Conservation (phyloP, 2,888 invertebrate species). For the Sinotaia quadrata region DNA sequence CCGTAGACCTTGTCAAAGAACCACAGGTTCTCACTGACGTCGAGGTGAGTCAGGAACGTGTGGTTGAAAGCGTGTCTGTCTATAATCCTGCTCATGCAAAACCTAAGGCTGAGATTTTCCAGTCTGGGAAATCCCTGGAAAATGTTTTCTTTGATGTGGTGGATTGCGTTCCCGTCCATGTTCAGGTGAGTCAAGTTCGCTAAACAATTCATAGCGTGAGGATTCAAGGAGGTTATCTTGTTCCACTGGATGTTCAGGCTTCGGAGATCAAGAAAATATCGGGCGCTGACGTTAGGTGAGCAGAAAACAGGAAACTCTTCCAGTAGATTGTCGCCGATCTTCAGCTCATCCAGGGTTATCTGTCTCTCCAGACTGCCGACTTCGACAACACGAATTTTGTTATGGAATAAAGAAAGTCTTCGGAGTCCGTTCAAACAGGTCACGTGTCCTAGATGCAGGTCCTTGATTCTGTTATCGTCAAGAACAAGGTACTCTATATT, state of each 20-base stretch:
- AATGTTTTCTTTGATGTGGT: constrained; percentile 9
- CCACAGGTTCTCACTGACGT: constrained; percentile 23
- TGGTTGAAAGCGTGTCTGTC: constrained; percentile 22
- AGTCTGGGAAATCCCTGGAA: constrained; percentile 13
- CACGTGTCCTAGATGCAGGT: not conserved
- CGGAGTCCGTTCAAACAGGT: not conserved
- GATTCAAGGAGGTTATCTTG: constrained; percentile 6
- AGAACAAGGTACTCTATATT: not conserved
- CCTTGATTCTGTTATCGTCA: not conserved
- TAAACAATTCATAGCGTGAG: not conserved
- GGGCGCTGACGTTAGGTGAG: not conserved
- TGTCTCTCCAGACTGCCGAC: not conserved
- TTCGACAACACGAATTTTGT: not conserved
- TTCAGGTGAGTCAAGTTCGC: not conserved
- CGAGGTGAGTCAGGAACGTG: not conserved
- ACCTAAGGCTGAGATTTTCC: not conserved
- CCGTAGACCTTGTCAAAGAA: constrained; percentile 19
- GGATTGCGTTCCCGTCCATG: constrained; percentile 12
- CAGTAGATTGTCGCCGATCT: not conserved
- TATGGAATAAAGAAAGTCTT: not conserved
- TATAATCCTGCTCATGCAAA: constrained; percentile 8
- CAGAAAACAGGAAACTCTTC: constrained; percentile 3
- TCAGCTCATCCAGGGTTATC: not conserved
- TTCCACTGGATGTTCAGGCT: constrained; percentile 15
- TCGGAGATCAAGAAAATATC: not conserved